These are phyloP conservation scores for Pogona vitticeps DNA, from an alignment of 2,113 vertebrate genomes.

Conservation along the genomic window DNA sequence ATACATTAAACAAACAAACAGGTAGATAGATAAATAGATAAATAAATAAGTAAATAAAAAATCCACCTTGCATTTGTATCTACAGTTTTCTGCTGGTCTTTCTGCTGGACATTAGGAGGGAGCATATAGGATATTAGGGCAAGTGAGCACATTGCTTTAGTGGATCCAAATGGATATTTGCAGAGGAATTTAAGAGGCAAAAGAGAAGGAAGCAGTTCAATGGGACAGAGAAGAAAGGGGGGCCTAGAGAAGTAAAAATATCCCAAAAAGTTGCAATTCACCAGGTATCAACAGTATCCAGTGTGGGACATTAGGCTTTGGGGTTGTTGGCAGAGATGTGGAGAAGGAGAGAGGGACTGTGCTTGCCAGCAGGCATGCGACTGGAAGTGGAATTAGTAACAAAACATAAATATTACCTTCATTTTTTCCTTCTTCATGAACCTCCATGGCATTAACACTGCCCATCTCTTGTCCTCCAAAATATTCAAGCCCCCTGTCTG, in stretches of 20 bases:
- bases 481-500: background rate
- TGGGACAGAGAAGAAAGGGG: background rate
- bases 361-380: background rate
- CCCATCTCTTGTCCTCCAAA: background rate
- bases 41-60: too few relatives aligned
- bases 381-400: background rate
- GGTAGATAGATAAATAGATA: too few relatives aligned
- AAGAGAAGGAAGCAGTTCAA: background rate
- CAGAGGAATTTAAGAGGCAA: background rate
- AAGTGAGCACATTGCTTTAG: background rate
- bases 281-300: background rate
- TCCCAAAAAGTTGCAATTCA: background rate
- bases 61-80: too few relatives aligned
- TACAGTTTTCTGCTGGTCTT: too few relatives aligned
- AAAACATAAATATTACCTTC: background rate
- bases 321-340: background rate
- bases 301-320: background rate
- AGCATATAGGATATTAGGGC: too few relatives aligned
- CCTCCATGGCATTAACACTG: background rate
- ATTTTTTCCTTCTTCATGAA: background rate
- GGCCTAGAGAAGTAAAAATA: background rate
- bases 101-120: too few relatives aligned
- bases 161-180: background rate
- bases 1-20: too few relatives aligned
- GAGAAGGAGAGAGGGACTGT: background rate